Evolutionary conservation across 2,888 invertebrate genomes (phyloP), one percentile per base, ranked within the genome.

Genomic region (Deilephila porcellus): DNA sequence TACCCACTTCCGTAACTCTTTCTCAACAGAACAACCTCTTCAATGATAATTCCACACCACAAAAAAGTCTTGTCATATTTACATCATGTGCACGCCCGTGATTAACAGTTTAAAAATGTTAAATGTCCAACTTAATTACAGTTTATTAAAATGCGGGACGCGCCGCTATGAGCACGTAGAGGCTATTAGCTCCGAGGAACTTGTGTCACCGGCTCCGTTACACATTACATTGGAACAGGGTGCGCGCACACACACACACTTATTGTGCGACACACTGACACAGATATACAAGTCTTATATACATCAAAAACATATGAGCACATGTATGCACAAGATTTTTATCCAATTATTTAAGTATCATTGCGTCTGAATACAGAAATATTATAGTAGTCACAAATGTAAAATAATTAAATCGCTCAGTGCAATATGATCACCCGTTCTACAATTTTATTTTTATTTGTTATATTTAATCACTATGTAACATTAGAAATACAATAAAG

Each of bases 141-240:
- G 77, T 78, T 76, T 83, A 86, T 91, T 88, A 86, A 85, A 86
- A 91, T 90, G 85, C 89, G 78, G 83, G 83, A 82, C 85, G 86
- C 85, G 84, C 78, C 78, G 76, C 81, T 75, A 76, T 76, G 77
- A 75, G 79, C 88, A 87, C 86, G 87, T 83, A 82, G 78, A 72
- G 74, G 78, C 85, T 85, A 88, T 87, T 87, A 89, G 83, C 79
- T 80, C 78, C 71, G 77, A 80, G 79, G 79, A 77, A 78, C 82
- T 80, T 79, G 78, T 83, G 83, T 83, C 79, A 79, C 77, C 76
- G 67, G 11, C 37, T 34, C 56, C 64, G 19, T 72, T 53, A 14
- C 63, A 64, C 17, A 7, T 72, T 56, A n/a, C 45, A 67, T 52
- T 67, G 17, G 67, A 52, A 14, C 20, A 20, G 37, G 67, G 45